Evolutionary conservation across 2,888 invertebrate genomes (phyloP), one percentile per base, ranked within the genome.

Genomic region (Melipona bicolor): DNA sequence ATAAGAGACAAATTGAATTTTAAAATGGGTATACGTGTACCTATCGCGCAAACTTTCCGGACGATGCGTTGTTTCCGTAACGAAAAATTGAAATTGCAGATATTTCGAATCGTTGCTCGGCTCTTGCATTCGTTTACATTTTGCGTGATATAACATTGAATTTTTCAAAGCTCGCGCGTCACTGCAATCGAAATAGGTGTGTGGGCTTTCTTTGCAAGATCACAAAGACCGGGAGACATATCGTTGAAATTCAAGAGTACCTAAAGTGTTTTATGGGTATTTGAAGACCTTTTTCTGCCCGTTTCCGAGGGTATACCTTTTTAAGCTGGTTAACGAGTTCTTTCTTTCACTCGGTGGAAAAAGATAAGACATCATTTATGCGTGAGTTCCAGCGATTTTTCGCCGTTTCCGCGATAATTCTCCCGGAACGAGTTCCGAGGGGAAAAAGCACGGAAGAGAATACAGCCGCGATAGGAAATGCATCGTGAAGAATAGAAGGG

Each of bases 391-490:
- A 61, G 32, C 52, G 32, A 64, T 62, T 73, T 64, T 49, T 50
- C 52, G 36, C 32, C 54, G 36, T 67, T 43, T 52, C 19, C 54
- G 13, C 43, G 65, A 75, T 75, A 75, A 75, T 75, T 75, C 74
- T 75, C 43, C 43, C 43, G 43, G 65, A 50, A 52, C 64, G 52
- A 73, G 62, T 73, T 64, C 36, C 21, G 19, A 27, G 32, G n/a
- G 17, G 52, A 73, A 73, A 73, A 73, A 50, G 32, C 50, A 17
- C 36, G n/a, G 67, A 68, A 68, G 50, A 62, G 62, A 62, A 77
- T 70, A 36, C 50, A 62, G 52, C 9, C 50, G 32, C 76, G 76
- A 76, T 68, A 76, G 75, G 68, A 76, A 76, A 68, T 76, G 75
- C 61, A 69, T 76, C 50, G 59, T 69, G 61, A 61, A 76, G 76